Conservation (phyloP, 2,797 vertebrate genomes). For the Cyprinodon diabolis region DNA sequence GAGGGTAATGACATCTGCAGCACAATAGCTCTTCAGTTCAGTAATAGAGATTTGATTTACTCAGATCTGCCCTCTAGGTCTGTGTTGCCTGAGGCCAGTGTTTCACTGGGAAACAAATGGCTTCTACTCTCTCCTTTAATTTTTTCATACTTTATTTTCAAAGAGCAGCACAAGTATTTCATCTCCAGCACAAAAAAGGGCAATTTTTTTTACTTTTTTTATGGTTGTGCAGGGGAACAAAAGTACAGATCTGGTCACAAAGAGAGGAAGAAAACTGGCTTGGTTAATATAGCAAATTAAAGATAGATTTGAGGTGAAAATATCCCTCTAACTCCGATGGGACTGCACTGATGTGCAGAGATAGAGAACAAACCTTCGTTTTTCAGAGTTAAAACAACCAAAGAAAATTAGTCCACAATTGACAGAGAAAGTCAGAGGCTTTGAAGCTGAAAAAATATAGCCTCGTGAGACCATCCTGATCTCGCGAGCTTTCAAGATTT, state of each 20-base stretch:
- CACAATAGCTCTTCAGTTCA: conserved; percentile 36
- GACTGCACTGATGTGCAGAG: background rate
- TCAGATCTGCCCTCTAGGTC: conserved; percentile 49
- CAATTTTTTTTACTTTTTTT: background rate
- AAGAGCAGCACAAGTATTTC: conserved; percentile 4
- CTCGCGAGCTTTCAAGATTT: too few relatives aligned
- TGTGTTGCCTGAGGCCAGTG: conserved; percentile 42
- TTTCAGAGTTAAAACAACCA: background rate
- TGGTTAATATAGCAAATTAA: background rate
- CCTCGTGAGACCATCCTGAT: background rate
- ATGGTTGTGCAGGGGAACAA: background rate
- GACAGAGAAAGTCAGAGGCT: background rate
- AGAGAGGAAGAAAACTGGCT: background rate
- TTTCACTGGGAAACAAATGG: conserved; percentile 15
- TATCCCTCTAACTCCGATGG: background rate
- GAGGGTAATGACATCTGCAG: conserved; percentile 54
- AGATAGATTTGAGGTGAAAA: conserved; percentile 10
- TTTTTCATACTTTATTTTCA: background rate
- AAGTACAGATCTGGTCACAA: conserved; percentile 9
- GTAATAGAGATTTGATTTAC: conserved; percentile 65
- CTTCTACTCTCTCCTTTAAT: conserved; percentile 12
- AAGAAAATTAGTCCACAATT: background rate
- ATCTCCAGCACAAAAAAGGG: background rate
- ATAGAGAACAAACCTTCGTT: background rate
- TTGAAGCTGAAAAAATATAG: background rate